Percentiles rank a stretch among this genome's conserved stretches.
These are phyloP conservation scores for Criorhina ranunculi DNA, from an alignment of 2,888 invertebrate species.

Conservation along the genomic window DNA sequence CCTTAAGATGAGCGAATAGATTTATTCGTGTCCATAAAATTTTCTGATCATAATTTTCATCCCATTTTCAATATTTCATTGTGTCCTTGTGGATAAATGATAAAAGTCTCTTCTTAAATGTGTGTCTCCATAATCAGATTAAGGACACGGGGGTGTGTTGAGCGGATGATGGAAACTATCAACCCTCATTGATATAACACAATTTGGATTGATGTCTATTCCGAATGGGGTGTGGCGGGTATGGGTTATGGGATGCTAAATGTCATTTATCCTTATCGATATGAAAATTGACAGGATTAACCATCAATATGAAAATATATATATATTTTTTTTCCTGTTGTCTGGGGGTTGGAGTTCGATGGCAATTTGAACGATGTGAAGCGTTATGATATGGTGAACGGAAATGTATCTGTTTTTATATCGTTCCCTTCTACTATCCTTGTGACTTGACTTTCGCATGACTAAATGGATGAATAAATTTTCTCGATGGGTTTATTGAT, in stretches of 20 bases:
- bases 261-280: conserved; percentile 66
- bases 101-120: conserved; percentile 40
- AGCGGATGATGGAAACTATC: conserved; percentile 34
- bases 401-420: conserved; percentile 33
- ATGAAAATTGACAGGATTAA: conserved; percentile 72
- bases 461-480: conserved; percentile 64
- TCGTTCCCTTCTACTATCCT: conserved; percentile 1
- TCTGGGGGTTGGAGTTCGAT: conserved; percentile 1
- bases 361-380: conserved; percentile 55
- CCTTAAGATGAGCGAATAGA: not conserved
- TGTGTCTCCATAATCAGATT: conserved; percentile 35
- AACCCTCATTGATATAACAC: conserved; percentile 46
- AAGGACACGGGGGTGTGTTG: conserved; percentile 8
- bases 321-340: conserved; percentile 39
- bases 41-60: conserved; percentile 29
- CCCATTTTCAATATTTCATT: conserved; percentile 41
- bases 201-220: conserved; percentile 40
- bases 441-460: conserved; percentile 51
- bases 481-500: conserved; percentile 59
- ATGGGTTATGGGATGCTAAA: conserved; percentile 34
- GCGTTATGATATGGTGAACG: conserved; percentile 42
- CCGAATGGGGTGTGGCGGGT: not conserved
- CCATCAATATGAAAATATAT: conserved; percentile 65
- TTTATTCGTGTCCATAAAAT: conserved; percentile 38
- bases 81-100: conserved; percentile 26